Conservation (phyloP, 2,797 vertebrate genomes). For the Acipenser oxyrinchus region DNA sequence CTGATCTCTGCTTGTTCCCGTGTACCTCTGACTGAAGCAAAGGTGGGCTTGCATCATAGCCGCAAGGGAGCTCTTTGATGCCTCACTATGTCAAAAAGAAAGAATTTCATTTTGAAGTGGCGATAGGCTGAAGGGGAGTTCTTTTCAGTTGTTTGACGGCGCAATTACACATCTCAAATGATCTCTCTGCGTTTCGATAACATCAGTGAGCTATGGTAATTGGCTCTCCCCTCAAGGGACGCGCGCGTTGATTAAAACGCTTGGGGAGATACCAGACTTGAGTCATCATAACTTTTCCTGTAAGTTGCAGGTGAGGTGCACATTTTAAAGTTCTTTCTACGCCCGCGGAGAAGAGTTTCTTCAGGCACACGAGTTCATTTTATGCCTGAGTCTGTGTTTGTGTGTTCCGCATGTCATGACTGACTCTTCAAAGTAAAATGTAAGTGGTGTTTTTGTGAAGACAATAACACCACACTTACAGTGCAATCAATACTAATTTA, state of each 20-base stretch:
- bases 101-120: conserved; percentile 86
- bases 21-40: too few relatives aligned
- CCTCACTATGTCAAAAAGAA: conserved; percentile 58
- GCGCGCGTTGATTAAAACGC: conserved; percentile 47
- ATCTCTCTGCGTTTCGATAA: conserved; percentile 54
- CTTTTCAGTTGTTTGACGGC: conserved; percentile 66
- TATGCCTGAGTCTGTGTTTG: neutral
- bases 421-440: neutral
- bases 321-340: conserved; percentile 3
- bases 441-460: too few relatives aligned
- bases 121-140: conserved; percentile 56
- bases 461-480: too few relatives aligned
- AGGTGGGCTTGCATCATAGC: conserved; percentile 23
- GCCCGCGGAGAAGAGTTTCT: conserved; percentile 2
- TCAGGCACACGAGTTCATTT: neutral
- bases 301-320: conserved; percentile 19
- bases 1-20: too few relatives aligned
- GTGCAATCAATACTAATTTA: too few relatives aligned
- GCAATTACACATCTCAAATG: conserved; percentile 70
- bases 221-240: conserved; percentile 37
- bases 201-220: conserved; percentile 60
- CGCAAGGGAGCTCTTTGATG: conserved; percentile 70
- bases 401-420: neutral
- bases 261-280: conserved; percentile 18
- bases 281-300: conserved; percentile 29